These are phyloP conservation scores for Camponotus floridanus DNA, from an alignment of 1,140 invertebrate genomes.

Conservation along the genomic window DNA sequence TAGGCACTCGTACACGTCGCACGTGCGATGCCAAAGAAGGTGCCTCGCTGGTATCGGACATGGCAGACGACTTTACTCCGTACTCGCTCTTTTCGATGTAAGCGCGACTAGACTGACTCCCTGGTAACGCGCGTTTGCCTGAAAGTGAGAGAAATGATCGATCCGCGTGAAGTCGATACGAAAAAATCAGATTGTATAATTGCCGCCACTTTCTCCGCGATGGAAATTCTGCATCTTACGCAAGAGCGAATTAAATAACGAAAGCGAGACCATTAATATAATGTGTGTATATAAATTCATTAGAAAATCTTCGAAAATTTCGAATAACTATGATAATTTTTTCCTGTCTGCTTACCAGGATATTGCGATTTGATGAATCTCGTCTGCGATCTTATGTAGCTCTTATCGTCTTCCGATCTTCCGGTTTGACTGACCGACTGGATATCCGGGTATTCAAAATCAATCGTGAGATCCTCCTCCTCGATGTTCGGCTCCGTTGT, in stretches of 20 bases:
- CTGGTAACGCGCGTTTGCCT: slow-evolving; percentile 89
- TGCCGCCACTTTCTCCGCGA: slow-evolving; percentile 41
- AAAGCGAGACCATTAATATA: neutral
- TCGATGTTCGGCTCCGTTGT: slow-evolving; percentile 86
- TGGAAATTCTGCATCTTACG: slow-evolving; percentile 32
- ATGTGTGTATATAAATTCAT: neutral
- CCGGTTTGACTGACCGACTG: slow-evolving; percentile 88
- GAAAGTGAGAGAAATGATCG: slow-evolving; percentile 37
- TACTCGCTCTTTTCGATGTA: slow-evolving; percentile 94
- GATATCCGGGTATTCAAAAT: slow-evolving; percentile 90
- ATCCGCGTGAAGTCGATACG: slow-evolving; percentile 7
- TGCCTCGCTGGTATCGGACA: slow-evolving; percentile 97
- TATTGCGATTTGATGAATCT: slow-evolving; percentile 95
- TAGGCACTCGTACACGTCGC: slow-evolving; percentile 94
- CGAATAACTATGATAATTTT: neutral
- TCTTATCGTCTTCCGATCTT: slow-evolving; percentile 89
- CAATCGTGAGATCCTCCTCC: slow-evolving; percentile 87
- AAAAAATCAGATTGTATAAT: slow-evolving; percentile 46
- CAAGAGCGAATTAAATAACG: slow-evolving; percentile 34
- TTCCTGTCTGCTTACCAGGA: slow-evolving; percentile 87
- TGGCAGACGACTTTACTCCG: slow-evolving; percentile 94
- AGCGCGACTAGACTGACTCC: slow-evolving; percentile 94
- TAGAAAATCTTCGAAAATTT: neutral
- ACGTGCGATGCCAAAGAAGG: slow-evolving; percentile 97
- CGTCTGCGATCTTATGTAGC: slow-evolving; percentile 87